Percentiles rank a stretch among this genome's conserved stretches.
Evolutionary conservation across 2,888 invertebrate genomes (phyloP).

Genomic region (Syrista parreyssii): DNA sequence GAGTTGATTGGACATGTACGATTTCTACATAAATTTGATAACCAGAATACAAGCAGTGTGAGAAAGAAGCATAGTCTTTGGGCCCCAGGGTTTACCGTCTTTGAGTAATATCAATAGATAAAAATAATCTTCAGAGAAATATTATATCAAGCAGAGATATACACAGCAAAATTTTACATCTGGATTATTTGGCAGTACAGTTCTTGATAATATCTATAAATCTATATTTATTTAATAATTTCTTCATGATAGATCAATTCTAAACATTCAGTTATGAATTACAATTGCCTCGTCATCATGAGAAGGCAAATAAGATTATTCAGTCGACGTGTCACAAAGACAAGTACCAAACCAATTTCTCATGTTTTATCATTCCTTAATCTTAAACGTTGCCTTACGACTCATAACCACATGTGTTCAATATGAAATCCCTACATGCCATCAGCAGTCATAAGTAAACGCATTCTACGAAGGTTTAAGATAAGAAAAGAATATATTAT

Average conservation of each 20-base stretch:
- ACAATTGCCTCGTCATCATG: not conserved
- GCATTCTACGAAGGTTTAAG: not conserved
- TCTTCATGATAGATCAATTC: not conserved
- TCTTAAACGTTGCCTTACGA: not conserved
- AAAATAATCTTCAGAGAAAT: not conserved
- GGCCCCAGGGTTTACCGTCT: not conserved
- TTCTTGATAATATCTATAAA: not conserved
- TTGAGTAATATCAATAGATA: not conserved
- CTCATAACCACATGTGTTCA: no score
- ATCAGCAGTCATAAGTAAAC: not conserved
- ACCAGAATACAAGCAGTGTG: not conserved
- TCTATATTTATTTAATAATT: not conserved
- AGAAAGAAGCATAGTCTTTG: not conserved
- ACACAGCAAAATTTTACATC: not conserved
- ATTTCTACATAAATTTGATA: not conserved
- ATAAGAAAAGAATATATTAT: not conserved
- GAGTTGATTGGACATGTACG: no score
- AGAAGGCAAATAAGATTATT: not conserved
- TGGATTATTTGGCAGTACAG: not conserved
- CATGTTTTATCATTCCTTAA: not conserved
- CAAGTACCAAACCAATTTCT: not conserved
- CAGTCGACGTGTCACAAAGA: not conserved
- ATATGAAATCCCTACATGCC: not conserved
- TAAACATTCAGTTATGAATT: not conserved
- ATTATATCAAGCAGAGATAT: not conserved